Percentiles rank a stretch among this genome's conserved stretches.
Conservation (phyloP, 1,140 invertebrate species). For the Drosophila pachea region DNA sequence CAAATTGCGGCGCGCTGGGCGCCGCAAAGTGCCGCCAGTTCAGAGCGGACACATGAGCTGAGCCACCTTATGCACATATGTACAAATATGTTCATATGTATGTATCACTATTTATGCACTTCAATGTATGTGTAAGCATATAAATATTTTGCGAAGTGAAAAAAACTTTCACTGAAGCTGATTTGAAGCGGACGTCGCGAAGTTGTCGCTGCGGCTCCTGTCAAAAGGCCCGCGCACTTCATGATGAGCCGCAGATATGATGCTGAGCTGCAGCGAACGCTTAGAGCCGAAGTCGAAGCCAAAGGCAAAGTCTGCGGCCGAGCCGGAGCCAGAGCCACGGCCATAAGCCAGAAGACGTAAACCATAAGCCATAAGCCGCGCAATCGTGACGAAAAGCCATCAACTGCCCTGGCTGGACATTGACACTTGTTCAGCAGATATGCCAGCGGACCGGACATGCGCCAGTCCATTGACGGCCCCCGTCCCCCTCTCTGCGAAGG, state of each 20-base stretch:
- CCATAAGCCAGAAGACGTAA: slow-evolving; percentile 26
- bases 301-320: neutral
- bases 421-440: slow-evolving; percentile 63
- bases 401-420: slow-evolving; percentile 66
- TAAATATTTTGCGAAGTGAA: slow-evolving; percentile 16
- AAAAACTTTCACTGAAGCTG: slow-evolving; percentile 71
- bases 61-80: neutral
- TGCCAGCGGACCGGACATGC: slow-evolving; percentile 23
- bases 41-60: slow-evolving; percentile 44
- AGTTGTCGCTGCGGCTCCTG: slow-evolving; percentile 54
- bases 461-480: slow-evolving; percentile 8
- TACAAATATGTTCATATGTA: neutral
- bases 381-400: slow-evolving; percentile 73
- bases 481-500: neutral
- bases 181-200: slow-evolving; percentile 48
- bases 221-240: slow-evolving; percentile 69
- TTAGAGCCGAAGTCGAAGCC: neutral
- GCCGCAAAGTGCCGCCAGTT: slow-evolving; percentile 48
- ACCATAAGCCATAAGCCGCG: slow-evolving; percentile 47
- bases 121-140: neutral
- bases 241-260: slow-evolving; percentile 49
- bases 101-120: neutral
- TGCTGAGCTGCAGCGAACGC: slow-evolving; percentile 17
- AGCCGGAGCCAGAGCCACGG: slow-evolving; percentile 9
- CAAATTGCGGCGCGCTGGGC: slow-evolving; percentile 50